Evolutionary conservation across 1,140 invertebrate genomes (phyloP).

Genomic region (Sarcophaga peregrina): DNA sequence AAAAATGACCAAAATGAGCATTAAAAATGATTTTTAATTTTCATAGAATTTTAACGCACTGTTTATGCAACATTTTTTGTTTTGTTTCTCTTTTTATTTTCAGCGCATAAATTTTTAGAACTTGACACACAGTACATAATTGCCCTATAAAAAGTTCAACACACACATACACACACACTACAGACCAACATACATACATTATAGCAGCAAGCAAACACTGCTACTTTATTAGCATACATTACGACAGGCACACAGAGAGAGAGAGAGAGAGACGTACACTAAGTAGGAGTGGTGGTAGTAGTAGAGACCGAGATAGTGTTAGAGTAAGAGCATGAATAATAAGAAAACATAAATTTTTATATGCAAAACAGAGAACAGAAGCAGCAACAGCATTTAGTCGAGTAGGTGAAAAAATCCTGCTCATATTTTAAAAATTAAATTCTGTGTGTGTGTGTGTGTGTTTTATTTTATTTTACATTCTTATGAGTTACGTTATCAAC

Average conservation of each 20-base stretch:
- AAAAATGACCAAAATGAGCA: too few species aligned
- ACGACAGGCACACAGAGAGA: neutral
- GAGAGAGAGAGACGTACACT: too few species aligned
- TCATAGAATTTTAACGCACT: too few species aligned
- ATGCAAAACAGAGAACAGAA: too few species aligned
- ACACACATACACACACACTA: neutral
- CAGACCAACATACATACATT: neutral
- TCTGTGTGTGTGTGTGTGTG: too few species aligned
- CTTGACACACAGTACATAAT: conserved; percentile 32
- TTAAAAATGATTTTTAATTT: too few species aligned
- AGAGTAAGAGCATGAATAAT: neutral
- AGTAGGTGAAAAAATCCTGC: too few species aligned
- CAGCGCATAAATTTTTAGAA: neutral
- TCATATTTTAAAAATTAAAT: too few species aligned
- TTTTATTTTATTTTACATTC: too few species aligned
- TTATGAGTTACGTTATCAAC: too few species aligned
- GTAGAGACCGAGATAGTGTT: too few species aligned
- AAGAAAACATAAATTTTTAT: neutral
- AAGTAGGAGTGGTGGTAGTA: too few species aligned
- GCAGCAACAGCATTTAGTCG: neutral
- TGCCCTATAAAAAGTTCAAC: conserved; percentile 28
- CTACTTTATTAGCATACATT: conserved; percentile 37
- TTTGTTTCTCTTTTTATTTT: neutral
- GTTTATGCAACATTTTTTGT: neutral
- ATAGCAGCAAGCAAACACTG: neutral